These are phyloP conservation scores for Exephanes ischioxanthus DNA, from an alignment of 2,888 invertebrate species.

Conservation along the genomic window DNA sequence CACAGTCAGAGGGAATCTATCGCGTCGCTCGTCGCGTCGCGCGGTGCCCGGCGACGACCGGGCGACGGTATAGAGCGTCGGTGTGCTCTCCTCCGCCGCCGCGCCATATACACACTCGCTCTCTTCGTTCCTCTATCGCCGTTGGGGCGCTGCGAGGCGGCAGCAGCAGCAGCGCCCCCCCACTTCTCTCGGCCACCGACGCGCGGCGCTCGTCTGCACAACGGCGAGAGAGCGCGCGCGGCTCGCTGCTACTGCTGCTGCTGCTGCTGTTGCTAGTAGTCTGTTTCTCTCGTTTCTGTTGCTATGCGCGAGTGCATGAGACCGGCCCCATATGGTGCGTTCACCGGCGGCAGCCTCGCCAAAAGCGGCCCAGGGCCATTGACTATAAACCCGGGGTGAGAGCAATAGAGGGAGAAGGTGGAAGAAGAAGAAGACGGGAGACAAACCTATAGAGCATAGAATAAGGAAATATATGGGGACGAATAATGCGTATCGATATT, in stretches of 20 bases:
- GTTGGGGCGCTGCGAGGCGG: constrained; percentile 64
- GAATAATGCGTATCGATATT: too few species aligned
- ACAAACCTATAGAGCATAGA: constrained; percentile 21
- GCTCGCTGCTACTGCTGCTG: constrained; percentile 52
- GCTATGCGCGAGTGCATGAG: constrained; percentile 81
- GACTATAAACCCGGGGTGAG: constrained; percentile 73
- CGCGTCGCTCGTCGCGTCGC: constrained; percentile 54
- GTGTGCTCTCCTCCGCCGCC: constrained; percentile 54
- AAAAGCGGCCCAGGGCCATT: constrained; percentile 76
- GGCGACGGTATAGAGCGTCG: constrained; percentile 29
- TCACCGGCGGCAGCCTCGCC: constrained; percentile 74
- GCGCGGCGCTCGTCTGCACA: constrained; percentile 73
- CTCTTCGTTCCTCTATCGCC: constrained; percentile 55
- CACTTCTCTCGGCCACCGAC: constrained; percentile 86
- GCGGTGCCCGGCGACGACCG: constrained; percentile 52
- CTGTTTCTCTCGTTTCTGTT: constrained; percentile 79
- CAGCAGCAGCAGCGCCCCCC: constrained; percentile 26
- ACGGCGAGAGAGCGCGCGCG: constrained; percentile 64
- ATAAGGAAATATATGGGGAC: not conserved
- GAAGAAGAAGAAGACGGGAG: constrained; percentile 77
- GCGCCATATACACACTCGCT: constrained; percentile 38
- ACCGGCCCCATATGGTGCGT: constrained; percentile 79
- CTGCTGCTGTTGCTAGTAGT: constrained; percentile 65
- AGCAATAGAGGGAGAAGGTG: constrained; percentile 86
- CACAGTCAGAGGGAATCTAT: constrained; percentile 26